A percentile compares a stretch with the other conserved stretches of the same genome.
Evolutionary conservation across 2,113 vertebrate genomes (phyloP).

Genomic region (Acanthochromis polyacanthus): DNA sequence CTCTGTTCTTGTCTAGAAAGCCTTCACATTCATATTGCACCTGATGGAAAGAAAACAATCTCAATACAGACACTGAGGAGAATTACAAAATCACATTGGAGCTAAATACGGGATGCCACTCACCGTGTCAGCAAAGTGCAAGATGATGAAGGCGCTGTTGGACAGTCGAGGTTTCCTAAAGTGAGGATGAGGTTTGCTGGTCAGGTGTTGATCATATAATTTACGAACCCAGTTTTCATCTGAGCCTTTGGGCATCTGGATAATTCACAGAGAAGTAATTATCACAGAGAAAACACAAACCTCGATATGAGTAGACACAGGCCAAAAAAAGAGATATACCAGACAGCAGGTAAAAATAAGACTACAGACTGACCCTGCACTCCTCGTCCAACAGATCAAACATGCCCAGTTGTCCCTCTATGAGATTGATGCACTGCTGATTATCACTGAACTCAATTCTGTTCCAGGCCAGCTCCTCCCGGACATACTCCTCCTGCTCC

Average conservation of each 20-base stretch:
- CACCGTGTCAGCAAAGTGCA: conserved; percentile 88
- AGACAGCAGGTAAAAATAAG: background rate
- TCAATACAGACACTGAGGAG: background rate
- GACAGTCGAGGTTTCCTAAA: conserved; percentile 86
- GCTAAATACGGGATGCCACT: conserved; percentile 22
- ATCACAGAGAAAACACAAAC: background rate
- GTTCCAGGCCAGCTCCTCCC: conserved; percentile 87
- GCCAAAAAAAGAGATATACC: background rate
- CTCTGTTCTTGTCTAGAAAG: conserved; percentile 88
- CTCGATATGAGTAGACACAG: background rate
- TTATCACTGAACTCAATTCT: conserved; percentile 86
- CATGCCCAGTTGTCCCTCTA: conserved; percentile 83
- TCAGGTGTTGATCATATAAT: conserved; percentile 83
- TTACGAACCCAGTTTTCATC: conserved; percentile 87
- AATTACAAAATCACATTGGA: background rate
- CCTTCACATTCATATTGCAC: conserved; percentile 86
- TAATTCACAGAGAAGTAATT: background rate
- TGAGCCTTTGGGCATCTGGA: conserved; percentile 88
- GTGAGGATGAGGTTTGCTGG: conserved; percentile 71
- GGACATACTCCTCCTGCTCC: conserved; percentile 88
- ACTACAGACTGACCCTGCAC: conserved; percentile 78
- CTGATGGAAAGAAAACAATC: conserved; percentile 56
- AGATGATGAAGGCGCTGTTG: conserved; percentile 80
- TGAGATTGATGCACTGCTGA: conserved; percentile 85
- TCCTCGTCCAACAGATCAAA: conserved; percentile 88